Conservation (phyloP, 2,888 invertebrate species). For the Eledona agricola region DNA sequence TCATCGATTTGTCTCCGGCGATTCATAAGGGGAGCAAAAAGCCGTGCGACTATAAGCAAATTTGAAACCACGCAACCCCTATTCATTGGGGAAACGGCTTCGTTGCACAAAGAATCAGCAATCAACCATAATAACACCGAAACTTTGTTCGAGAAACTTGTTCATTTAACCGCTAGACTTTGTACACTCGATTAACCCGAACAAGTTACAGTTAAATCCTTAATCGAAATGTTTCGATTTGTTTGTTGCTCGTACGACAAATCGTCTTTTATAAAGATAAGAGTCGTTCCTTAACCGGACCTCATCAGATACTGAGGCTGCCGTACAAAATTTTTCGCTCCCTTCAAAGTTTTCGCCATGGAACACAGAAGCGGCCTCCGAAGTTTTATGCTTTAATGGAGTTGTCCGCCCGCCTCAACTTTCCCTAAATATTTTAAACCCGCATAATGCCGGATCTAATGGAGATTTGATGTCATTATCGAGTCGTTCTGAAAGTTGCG, state of each 20-base stretch:
- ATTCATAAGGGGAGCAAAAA: constrained; percentile 2
- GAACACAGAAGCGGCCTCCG: constrained; percentile 4
- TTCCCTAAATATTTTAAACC: constrained; percentile 17
- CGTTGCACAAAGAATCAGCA: constrained; percentile 29
- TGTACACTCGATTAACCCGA: constrained; percentile 23
- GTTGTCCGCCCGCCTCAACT: constrained; percentile 14
- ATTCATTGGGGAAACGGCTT: constrained; percentile 15
- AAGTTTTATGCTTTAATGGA: constrained; percentile 21
- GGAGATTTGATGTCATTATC: constrained; percentile 26
- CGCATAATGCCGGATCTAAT: neutral
- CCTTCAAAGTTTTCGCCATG: constrained; percentile 24
- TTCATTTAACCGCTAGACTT: constrained; percentile 27
- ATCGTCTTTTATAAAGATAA: too few relatives aligned
- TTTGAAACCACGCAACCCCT: constrained; percentile 21
- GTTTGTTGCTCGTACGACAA: too few relatives aligned
- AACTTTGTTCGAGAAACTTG: constrained; percentile 32
- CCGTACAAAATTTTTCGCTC: constrained; percentile 21
- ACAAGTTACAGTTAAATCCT: constrained; percentile 28
- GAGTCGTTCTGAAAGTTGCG: constrained; percentile 20
- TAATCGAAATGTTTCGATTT: too few relatives aligned
- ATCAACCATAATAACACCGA: constrained; percentile 21
- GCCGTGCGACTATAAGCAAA: constrained; percentile 22
- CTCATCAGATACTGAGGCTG: too few relatives aligned
- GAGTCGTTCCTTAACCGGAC: too few relatives aligned
- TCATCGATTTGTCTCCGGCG: neutral